Conservation (phyloP, 2,888 invertebrate genomes). For the Biston stratarius region DNA sequence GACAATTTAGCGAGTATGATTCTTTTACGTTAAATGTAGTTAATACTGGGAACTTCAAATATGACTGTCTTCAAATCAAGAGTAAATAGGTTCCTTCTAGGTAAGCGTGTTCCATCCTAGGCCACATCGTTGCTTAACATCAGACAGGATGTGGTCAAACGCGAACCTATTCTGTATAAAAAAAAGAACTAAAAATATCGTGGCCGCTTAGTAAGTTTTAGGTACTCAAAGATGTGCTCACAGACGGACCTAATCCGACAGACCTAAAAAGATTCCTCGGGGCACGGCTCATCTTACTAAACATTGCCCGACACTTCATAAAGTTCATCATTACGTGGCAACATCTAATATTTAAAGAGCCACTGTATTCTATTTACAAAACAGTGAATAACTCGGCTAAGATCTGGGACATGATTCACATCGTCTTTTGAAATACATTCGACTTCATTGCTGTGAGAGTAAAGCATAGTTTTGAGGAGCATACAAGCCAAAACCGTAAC, state of each 20-base stretch:
- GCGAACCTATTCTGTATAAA: too few species aligned
- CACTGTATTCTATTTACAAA: conserved; percentile 40
- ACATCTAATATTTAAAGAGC: conserved; percentile 35
- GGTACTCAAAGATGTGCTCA: too few species aligned
- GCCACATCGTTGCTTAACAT: too few species aligned
- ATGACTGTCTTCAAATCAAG: too few species aligned
- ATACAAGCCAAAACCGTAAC: not conserved
- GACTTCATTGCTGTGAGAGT: not conserved
- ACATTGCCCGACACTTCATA: conserved; percentile 23
- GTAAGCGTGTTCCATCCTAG: too few species aligned
- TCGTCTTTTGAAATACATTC: conserved; percentile 3
- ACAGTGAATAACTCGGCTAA: conserved; percentile 39
- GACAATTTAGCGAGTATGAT: too few species aligned
- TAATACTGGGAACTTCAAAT: too few species aligned
- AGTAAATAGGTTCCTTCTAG: too few species aligned
- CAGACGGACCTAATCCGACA: not conserved
- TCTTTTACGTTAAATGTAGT: too few species aligned
- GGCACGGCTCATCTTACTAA: conserved; percentile 13
- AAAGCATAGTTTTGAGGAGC: conserved; percentile 2
- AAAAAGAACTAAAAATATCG: too few species aligned
- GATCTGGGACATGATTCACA: conserved; percentile 37
- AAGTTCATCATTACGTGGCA: conserved; percentile 24
- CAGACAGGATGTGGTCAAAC: too few species aligned
- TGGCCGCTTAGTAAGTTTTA: too few species aligned
- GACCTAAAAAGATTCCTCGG: not conserved